A percentile compares a stretch with the other conserved stretches of the same genome.
Conservation (phyloP, 2,888 invertebrate species). For the Harpagoxenus sublaevis region DNA sequence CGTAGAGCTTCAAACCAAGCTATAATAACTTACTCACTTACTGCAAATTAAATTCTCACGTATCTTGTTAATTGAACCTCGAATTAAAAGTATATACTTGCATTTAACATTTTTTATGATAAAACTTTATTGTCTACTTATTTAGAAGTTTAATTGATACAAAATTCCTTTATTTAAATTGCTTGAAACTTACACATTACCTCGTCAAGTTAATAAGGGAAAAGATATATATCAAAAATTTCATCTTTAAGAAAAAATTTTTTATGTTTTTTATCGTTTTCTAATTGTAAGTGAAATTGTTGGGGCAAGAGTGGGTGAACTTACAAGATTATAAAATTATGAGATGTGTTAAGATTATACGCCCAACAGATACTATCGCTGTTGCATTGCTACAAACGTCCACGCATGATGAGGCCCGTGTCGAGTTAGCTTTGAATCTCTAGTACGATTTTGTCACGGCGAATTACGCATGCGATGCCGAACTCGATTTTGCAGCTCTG, state of each 20-base stretch:
- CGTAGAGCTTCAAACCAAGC: background rate
- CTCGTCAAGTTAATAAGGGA: background rate
- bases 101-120: background rate
- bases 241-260: background rate
- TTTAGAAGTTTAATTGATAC: background rate
- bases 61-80: background rate
- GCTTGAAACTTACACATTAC: background rate
- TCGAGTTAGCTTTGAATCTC: slow-evolving; percentile 35
- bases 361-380: background rate
- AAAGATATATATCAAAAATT: background rate
- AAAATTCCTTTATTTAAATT: background rate
- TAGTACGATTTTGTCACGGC: slow-evolving; percentile 5
- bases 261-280: background rate
- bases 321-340: background rate
- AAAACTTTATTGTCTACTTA: background rate
- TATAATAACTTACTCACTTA: background rate
- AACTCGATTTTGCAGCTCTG: slow-evolving; percentile 18
- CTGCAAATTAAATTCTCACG: background rate
- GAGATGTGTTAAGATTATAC: background rate
- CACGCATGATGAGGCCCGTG: slow-evolving; percentile 9
- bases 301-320: background rate
- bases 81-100: background rate
- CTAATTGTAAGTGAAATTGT: background rate
- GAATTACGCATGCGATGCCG: slow-evolving; percentile 3
- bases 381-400: background rate